Conservation (phyloP, 2,797 vertebrate genomes). For the Chanos chanos region DNA sequence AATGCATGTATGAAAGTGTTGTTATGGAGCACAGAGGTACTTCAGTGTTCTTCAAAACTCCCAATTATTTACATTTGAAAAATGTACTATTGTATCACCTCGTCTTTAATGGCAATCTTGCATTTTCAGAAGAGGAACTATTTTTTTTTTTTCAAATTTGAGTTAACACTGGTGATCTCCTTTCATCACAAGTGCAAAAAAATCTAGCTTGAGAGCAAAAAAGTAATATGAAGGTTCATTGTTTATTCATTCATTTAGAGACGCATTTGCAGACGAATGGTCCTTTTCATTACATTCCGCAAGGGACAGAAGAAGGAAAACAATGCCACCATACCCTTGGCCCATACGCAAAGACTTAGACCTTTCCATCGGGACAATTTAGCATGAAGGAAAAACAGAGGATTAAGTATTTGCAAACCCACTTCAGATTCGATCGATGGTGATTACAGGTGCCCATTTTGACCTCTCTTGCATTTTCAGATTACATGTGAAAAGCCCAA, state of each 20-base stretch:
- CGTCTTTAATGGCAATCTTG: too few relatives aligned
- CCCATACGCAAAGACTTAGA: conserved; percentile 35
- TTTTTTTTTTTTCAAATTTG: neutral
- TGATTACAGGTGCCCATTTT: conserved; percentile 54
- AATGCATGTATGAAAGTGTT: too few relatives aligned
- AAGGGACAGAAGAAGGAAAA: conserved; percentile 48
- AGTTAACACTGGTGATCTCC: neutral
- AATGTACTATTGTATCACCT: too few relatives aligned
- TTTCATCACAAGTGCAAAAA: conserved; percentile 13
- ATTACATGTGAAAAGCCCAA: conserved; percentile 68
- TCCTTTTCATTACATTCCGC: conserved; percentile 35
- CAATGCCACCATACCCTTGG: conserved; percentile 50
- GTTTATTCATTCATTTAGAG: conserved; percentile 18
- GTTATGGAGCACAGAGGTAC: too few relatives aligned
- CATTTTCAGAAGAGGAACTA: neutral
- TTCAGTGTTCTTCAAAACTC: too few relatives aligned
- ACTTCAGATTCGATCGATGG: conserved; percentile 58
- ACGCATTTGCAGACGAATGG: conserved; percentile 14
- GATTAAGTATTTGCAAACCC: conserved; percentile 47
- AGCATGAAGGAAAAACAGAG: conserved; percentile 42
- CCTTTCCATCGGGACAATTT: conserved; percentile 52
- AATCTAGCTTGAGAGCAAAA: conserved; percentile 11
- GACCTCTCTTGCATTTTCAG: conserved; percentile 59
- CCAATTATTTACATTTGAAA: too few relatives aligned
- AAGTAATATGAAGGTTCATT: too few relatives aligned